Conservation (phyloP, 2,113 vertebrate genomes). For the Ranitomeya imitator region DNA sequence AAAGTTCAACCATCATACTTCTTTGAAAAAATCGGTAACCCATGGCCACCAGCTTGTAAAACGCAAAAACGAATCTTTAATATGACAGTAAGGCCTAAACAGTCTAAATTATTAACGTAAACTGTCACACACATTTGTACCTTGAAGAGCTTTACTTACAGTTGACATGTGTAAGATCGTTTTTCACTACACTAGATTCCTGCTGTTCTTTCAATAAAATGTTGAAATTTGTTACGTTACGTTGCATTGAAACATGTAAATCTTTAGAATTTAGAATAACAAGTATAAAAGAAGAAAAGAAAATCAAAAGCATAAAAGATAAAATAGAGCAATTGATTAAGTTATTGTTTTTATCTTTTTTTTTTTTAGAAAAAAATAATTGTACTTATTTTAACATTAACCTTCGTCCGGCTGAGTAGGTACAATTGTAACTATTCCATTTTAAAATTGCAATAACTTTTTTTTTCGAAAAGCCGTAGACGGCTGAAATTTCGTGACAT, state of each 20-base stretch:
- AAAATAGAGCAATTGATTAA: no score
- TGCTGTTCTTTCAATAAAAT: neutral
- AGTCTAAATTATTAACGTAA: neutral
- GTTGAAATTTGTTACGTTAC: no score
- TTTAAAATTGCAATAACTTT: no score
- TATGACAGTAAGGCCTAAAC: conserved; percentile 2
- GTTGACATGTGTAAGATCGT: neutral
- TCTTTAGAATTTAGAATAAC: neutral
- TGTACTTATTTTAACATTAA: no score
- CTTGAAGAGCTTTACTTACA: neutral
- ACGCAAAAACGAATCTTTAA: neutral
- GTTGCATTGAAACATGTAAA: neutral
- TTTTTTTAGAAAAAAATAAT: no score
- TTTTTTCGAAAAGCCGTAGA: no score
- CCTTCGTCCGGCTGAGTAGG: no score
- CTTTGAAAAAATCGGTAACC: neutral
- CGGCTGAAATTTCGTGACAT: no score
- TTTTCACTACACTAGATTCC: neutral
- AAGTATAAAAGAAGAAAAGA: no score
- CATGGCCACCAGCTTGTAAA: conserved; percentile 6
- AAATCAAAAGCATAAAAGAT: no score
- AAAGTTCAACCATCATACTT: conserved; percentile 2
- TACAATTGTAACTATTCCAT: no score
- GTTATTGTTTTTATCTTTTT: no score
- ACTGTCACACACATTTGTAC: conserved; percentile 6